Base-by-base conservation (phyloP, 2,113 vertebrate genomes). In the Tautogolabrus adspersus region DNA sequence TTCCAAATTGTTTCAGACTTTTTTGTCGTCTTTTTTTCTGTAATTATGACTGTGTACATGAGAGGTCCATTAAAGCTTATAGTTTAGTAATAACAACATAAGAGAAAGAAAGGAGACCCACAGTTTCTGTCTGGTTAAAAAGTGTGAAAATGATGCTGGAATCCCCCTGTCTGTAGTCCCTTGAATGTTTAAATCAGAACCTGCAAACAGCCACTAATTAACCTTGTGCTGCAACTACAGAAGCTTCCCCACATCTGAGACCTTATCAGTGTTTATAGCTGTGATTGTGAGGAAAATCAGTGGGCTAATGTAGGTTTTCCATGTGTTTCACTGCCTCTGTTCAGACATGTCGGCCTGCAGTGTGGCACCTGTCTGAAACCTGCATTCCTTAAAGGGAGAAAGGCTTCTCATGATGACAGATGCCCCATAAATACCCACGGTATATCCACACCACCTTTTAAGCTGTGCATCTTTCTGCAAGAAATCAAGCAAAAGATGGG, bases 311-410 rank as follows among this genome's bases (percentile, higher is more conserved):
- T 26, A 10, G 19, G 59, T 64, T 61, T 70, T 72, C 49, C 47
- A n/a, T 64, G 59, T n/a, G 61, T 77, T 62, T 60, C 54, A 37
- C 38, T 40, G 0, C 26, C 65, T 78, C 66, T 88, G 81, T 85
- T 85, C 66, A 82, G 88, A 81, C 91, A 79, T 3, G 88, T 79
- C 16, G 23, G 75, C 55, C 62, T 81, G 47, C 81, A 63, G 60
- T 51, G 30, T 72, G 82, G 49, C 77, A 85, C 83, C 84, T 87
- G 84, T 75, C 83, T 78, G 38, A 77, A 70, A 66, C n/a, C 40
- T 66, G 67, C 91, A 90, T 92, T 91, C 91, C 82, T 72, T 1
- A 16, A 19, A 46, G 37, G 76, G 77, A 75, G 72, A 76, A 88
- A 77, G 73, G 59, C 56, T 78, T 66, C 77, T 0, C 10, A 16